Conservation (phyloP, 2,888 invertebrate genomes). For the Cephus nigrinus region DNA sequence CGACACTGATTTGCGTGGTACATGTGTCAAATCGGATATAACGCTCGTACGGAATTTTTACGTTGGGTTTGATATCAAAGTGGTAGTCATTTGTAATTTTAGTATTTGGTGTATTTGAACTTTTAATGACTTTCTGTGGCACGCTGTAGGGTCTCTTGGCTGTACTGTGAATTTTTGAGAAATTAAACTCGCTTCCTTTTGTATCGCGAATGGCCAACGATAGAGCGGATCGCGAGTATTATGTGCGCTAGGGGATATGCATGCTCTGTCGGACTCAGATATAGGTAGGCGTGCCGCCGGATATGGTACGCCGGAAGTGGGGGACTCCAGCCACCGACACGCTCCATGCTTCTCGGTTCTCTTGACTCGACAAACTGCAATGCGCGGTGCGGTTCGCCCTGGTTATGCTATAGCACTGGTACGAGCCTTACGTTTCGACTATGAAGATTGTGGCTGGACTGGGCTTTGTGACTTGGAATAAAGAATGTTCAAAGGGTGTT, state of each 20-base stretch:
- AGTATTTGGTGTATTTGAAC: background rate
- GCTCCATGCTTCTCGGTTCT: conserved; percentile 55
- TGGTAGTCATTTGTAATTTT: background rate
- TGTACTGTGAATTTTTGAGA: background rate
- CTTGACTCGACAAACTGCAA: background rate
- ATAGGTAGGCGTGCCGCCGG: conserved; percentile 62
- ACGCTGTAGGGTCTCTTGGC: background rate
- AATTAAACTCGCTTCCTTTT: background rate
- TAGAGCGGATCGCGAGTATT: background rate
- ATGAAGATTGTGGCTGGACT: background rate
- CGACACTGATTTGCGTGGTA: background rate
- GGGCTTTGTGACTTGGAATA: background rate
- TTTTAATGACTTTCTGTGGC: background rate
- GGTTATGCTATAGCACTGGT: background rate
- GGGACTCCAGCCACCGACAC: conserved; percentile 63
- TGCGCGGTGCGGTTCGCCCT: conserved; percentile 2
- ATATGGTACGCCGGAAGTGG: conserved; percentile 65
- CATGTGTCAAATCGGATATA: background rate
- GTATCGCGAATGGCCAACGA: background rate
- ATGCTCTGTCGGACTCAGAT: conserved; percentile 53
- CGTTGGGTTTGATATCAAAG: background rate
- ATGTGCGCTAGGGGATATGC: conserved; percentile 34
- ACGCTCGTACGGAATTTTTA: background rate
- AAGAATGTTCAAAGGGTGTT: background rate
- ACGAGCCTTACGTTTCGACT: background rate